These are phyloP conservation scores for Temnothorax rugatulus DNA, from an alignment of 2,888 invertebrate species.

Conservation along the genomic window DNA sequence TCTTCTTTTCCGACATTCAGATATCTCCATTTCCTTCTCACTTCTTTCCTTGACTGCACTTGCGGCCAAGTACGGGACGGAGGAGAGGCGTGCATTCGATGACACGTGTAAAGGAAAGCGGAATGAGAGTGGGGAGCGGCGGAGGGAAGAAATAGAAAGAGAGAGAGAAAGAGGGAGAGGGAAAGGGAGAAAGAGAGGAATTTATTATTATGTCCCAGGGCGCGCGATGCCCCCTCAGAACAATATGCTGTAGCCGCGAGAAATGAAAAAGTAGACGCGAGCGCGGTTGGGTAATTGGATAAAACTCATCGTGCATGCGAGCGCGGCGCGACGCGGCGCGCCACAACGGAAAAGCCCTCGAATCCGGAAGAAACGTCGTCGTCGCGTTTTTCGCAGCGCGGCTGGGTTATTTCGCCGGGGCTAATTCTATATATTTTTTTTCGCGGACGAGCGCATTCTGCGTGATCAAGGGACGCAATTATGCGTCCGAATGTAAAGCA, in stretches of 20 bases:
- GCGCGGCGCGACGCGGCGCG: slow-evolving; percentile 42
- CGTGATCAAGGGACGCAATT: slow-evolving; percentile 54
- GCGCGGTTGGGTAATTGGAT: slow-evolving; percentile 70
- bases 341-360: slow-evolving; percentile 48
- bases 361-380: slow-evolving; percentile 49
- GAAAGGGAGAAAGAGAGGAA: slow-evolving; percentile 61
- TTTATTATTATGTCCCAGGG: slow-evolving; percentile 76
- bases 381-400: slow-evolving; percentile 19
- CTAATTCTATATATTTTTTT: slow-evolving; percentile 53
- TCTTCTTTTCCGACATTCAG: slow-evolving; percentile 39
- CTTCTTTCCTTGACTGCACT: slow-evolving; percentile 58
- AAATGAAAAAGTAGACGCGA: slow-evolving; percentile 69
- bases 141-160: slow-evolving; percentile 29
- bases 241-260: slow-evolving; percentile 72
- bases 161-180: slow-evolving; percentile 47
- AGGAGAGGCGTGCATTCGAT: slow-evolving; percentile 65
- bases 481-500: slow-evolving; percentile 53
- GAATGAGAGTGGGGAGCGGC: slow-evolving; percentile 42
- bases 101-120: slow-evolving; percentile 69
- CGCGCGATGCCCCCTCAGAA: slow-evolving; percentile 72
- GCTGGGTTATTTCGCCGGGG: slow-evolving; percentile 51
- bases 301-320: slow-evolving; percentile 59
- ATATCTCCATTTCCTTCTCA: slow-evolving; percentile 59
- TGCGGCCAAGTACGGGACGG: slow-evolving; percentile 41
- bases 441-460: slow-evolving; percentile 45